A percentile compares a stretch with the other conserved stretches of the same genome.
These are phyloP conservation scores for Salvelinus namaycush DNA, from an alignment of 2,113 vertebrate genomes.

Conservation along the genomic window DNA sequence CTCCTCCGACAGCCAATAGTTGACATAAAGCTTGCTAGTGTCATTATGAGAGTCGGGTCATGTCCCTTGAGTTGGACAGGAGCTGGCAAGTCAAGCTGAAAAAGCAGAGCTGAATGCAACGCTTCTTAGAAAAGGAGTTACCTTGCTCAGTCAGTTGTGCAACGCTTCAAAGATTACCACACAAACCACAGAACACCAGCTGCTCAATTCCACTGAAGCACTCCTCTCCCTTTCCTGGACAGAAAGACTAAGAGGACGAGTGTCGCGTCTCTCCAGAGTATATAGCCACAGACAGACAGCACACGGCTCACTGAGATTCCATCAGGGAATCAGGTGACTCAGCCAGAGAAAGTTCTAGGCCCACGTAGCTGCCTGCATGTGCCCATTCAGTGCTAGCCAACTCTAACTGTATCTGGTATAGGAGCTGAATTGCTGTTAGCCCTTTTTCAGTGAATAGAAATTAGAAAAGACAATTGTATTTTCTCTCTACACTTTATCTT, in stretches of 20 bases:
- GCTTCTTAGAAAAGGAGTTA: conserved; percentile 55
- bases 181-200: conserved; percentile 27
- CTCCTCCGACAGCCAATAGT: no score
- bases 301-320: conserved; percentile 41
- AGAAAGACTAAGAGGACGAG: conserved; percentile 59
- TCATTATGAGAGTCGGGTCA: no score
- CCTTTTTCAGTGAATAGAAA: no score
- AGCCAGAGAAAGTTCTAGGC: conserved; percentile 71
- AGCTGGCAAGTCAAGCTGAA: no score
- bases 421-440: no score
- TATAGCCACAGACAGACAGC: conserved; percentile 51
- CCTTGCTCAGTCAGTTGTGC: conserved; percentile 66
- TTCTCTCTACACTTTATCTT: not conserved
- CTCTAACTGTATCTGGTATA: no score
- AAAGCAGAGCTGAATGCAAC: conserved; percentile 16
- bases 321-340: conserved; percentile 69
- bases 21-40: no score
- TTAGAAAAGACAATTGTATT: not conserved
- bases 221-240: conserved; percentile 47
- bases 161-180: conserved; percentile 48
- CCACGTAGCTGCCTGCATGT: conserved; percentile 25
- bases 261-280: conserved; percentile 45
- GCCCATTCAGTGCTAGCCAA: conserved; percentile 14
- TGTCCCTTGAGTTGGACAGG: no score
- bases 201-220: conserved; percentile 38